These are phyloP conservation scores for Trichosurus vulpecula DNA, from an alignment of 2,797 vertebrate species.

Conservation along the genomic window DNA sequence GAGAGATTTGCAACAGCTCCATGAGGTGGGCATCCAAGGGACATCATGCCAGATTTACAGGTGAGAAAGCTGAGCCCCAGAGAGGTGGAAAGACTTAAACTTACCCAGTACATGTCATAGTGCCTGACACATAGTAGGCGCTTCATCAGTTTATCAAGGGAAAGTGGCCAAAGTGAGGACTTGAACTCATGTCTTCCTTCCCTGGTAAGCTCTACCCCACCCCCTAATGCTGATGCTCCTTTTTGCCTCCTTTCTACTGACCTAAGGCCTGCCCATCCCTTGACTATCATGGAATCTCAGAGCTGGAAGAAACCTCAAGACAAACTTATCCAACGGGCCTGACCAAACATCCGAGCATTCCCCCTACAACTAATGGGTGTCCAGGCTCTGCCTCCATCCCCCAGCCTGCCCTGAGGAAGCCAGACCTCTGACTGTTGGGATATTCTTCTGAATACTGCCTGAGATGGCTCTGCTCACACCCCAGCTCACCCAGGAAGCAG, in stretches of 20 bases:
- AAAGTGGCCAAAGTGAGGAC: neutral
- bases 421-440: neutral
- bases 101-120: too few relatives aligned
- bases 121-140: neutral
- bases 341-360: neutral
- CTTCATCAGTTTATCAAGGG: neutral
- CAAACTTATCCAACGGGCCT: neutral
- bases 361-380: too few relatives aligned
- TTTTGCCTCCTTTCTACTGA: neutral
- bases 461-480: neutral
- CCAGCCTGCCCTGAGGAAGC: neutral
- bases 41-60: neutral
- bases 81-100: neutral
- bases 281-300: neutral
- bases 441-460: neutral
- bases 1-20: neutral
- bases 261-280: neutral
- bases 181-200: neutral
- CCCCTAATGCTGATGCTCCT: neutral
- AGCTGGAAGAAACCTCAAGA: neutral
- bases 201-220: neutral
- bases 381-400: neutral
- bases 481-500: neutral
- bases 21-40: neutral
- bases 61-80: neutral